Conservation (phyloP, 1,140 invertebrate species). For the Ridgeia piscesae region DNA sequence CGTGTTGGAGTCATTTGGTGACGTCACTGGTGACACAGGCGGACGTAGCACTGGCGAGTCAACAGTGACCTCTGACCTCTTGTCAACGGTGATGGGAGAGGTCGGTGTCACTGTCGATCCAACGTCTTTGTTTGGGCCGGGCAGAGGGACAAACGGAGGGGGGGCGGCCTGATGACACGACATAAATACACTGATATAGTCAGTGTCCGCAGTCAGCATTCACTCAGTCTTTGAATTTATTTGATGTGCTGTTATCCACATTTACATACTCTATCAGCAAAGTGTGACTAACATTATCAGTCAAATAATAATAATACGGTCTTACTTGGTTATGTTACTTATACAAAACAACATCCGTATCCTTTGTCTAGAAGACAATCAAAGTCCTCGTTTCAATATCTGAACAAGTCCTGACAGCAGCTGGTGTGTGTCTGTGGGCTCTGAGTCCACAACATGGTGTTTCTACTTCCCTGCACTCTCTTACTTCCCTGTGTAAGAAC, state of each 20-base stretch:
- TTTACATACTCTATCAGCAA: not conserved
- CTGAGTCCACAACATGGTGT: no score
- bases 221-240: not conserved
- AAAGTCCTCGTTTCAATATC: no score
- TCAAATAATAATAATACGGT: not conserved
- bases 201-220: not conserved
- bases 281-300: not conserved
- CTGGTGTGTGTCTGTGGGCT: no score
- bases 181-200: not conserved
- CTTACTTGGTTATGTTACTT: no score
- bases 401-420: no score
- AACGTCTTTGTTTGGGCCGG: conserved; percentile 17
- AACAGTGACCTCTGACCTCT: not conserved
- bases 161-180: not conserved
- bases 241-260: not conserved
- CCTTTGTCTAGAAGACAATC: no score
- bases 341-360: no score
- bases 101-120: conserved; percentile 18
- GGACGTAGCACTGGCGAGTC: not conserved
- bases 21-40: not conserved
- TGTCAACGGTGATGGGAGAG: not conserved
- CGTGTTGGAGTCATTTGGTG: not conserved
- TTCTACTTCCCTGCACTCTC: no score
- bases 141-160: conserved; percentile 17
- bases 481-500: no score